Evolutionary conservation across 2,797 vertebrate genomes (phyloP), one percentile per base, ranked within the genome.

Genomic region (Schizothorax lantsangensis): DNA sequence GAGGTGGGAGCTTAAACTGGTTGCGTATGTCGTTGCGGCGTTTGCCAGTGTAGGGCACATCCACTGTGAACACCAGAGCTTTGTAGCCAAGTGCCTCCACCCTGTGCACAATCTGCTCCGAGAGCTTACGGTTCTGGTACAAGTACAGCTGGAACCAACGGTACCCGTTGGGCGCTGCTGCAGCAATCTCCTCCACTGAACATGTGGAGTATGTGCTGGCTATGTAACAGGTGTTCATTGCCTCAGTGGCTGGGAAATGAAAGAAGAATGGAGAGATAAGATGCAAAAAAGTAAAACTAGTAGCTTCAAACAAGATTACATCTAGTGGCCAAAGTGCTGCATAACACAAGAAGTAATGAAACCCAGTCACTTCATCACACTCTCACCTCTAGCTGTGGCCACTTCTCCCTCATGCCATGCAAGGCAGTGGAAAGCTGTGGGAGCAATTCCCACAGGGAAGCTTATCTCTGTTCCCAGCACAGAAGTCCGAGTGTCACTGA

Each of bases 81-180:
- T 95, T 97, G 94, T 97, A 99, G 8, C 97, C 97, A 10, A 95
- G 92, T 0, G 93, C 93, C 91, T 98, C 97, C 0, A 93, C 97
- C 1, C 92, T 94, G 33, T 85, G 96, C 75, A 99, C 93, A 14
- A 99, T 94, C 89, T 96, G 93, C 89, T 96, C 96, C 0, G 97
- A 97, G 86, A 97, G 90, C 21, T 95, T 95, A 87, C 96, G 94
- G 90, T 98, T 95, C 17, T 94, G 92, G 91, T 97, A 97, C 36
- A 98, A 93, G 10, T 98, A 99, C 57, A 99, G 96, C 91, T 99
- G 98, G 94, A 99, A 98, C 98, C 98, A 99, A 10, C 90, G 95
- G 89, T 97, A 95, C 2, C 97, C 96, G 0, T 90, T 87, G 0
- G 98, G 98, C 0, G 97, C 97, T 0, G 97, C 94, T 0, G 92